phyloP scores from a whole-genome alignment of 1,140 invertebrate genomes.

The Drosophila kurseongensis region DNA sequence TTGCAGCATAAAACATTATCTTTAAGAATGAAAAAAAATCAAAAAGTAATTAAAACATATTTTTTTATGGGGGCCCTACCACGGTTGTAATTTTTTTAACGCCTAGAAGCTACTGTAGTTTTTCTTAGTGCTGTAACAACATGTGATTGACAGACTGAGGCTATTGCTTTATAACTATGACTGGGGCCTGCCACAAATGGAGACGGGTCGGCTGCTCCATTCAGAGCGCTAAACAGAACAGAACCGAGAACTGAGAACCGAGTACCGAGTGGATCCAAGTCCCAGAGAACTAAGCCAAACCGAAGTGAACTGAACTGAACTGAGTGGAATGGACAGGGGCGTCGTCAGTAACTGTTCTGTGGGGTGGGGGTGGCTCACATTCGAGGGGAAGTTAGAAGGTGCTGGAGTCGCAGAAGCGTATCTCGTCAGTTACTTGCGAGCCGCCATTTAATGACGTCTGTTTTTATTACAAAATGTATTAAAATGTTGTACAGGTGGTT shows the following conservation, averaged over 20 bases:
- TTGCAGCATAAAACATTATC: no score
- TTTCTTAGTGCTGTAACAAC: constrained; percentile 9
- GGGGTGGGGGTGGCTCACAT: neutral
- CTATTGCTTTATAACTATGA: constrained; percentile 15
- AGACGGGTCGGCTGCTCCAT: constrained; percentile 53
- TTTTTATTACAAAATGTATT: constrained; percentile 66
- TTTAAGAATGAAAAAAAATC: no score
- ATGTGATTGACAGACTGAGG: constrained; percentile 21
- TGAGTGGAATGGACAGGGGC: constrained; percentile 32
- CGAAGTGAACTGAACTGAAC: constrained; percentile 4
- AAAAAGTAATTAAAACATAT: no score
- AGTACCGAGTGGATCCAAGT: constrained; percentile 17
- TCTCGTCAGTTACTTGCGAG: constrained; percentile 33
- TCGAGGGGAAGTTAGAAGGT: constrained; percentile 1
- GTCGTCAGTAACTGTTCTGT: constrained; percentile 50
- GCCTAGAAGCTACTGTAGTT: neutral
- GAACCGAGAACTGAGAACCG: constrained; percentile 44
- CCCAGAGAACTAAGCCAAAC: constrained; percentile 15
- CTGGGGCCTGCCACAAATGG: constrained; percentile 61
- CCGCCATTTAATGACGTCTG: constrained; percentile 48
- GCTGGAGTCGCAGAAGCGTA: constrained; percentile 25
- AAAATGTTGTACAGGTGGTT: constrained; percentile 62
- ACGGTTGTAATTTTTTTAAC: no score
- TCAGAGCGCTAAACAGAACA: constrained; percentile 76
- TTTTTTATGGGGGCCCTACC: no score